Base-by-base conservation (phyloP, 2,797 vertebrate genomes). In the Acanthis flammea region DNA sequence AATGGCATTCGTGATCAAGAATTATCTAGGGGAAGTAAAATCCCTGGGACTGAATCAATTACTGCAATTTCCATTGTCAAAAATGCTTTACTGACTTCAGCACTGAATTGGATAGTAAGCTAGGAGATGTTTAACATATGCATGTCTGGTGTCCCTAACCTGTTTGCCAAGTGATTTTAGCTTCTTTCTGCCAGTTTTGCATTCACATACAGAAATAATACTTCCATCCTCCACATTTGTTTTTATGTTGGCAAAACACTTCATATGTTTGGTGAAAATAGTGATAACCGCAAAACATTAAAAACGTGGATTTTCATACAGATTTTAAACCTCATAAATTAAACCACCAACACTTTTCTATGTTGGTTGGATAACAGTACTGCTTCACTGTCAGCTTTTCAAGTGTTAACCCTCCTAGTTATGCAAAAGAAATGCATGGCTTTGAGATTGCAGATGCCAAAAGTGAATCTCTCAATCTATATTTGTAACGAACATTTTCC, bases 1-100 rank as follows among this genome's bases (percentile, higher is more conserved):
- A 94, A 85, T 60, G 70, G 41, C 31, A 58, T 78, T 92, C 71
- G 16, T 18, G 31, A 66, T 71, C 53, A n/a, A 60, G 37, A 93
- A 92, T 90, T 90, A 79, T 73, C 53, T 31, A 42, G 39, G 74
- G 62, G 76, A 95, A 70, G 48, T 76, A 88, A 84, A 87, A 88
- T 37, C 68, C 88, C 60, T 73, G 60, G 86, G 86, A 62, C 80
- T 57, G 76, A 82, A 86, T 67, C 62, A 74, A 67, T 89, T 85
- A 82, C 48, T 94, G 47, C 68, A 62, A 66, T 90, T 94, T 95
- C 83, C 60, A 73, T 63, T 92, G 66, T 88, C 74, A 86, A 80
- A 92, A 94, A 92, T 86, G 35, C 48, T 86, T 89, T 80, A 66
- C 53, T 95, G 88, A 68, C 79, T 91, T 95, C 19, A 9, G 33